Percentiles rank a stretch among this genome's conserved stretches.
These are phyloP conservation scores for Bombylius discolor DNA, from an alignment of 2,888 invertebrate genomes.

Conservation along the genomic window DNA sequence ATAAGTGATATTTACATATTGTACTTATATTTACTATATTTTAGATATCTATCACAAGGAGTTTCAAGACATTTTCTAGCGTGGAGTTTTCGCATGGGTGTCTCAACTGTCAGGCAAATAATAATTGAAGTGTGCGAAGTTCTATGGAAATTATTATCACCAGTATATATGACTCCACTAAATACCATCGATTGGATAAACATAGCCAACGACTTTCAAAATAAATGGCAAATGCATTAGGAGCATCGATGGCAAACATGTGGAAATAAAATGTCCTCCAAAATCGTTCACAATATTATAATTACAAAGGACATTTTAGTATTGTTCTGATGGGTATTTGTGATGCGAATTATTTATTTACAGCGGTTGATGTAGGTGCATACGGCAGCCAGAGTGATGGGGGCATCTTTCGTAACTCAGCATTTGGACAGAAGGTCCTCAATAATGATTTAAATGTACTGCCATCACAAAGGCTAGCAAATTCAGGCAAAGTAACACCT, in stretches of 20 bases:
- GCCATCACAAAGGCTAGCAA: slow-evolving; percentile 7
- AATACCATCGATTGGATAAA: slow-evolving; percentile 1
- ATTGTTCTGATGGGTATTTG: slow-evolving; percentile 6
- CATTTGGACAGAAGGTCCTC: too few species aligned
- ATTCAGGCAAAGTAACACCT: slow-evolving; percentile 6
- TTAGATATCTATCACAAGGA: slow-evolving; percentile 4
- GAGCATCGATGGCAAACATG: slow-evolving; percentile 4
- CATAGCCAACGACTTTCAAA: slow-evolving; percentile 1
- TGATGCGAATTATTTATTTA: slow-evolving; percentile 5
- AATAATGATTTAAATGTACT: not conserved
- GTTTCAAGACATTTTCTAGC: slow-evolving; percentile 1
- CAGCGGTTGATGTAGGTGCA: too few species aligned
- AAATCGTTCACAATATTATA: not conserved
- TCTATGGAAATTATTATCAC: slow-evolving; percentile 6
- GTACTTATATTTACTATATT: not conserved
- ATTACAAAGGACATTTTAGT: slow-evolving; percentile 4
- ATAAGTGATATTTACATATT: not conserved
- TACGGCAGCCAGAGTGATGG: too few species aligned
- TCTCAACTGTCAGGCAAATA: slow-evolving; percentile 7
- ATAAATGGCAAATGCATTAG: not conserved
- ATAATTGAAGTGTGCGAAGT: slow-evolving; percentile 6
- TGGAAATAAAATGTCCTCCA: slow-evolving; percentile 7
- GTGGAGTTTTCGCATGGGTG: slow-evolving; percentile 2
- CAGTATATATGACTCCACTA: slow-evolving; percentile 3
- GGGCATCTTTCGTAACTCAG: too few species aligned